Evolutionary conservation across 2,797 vertebrate species (phyloP).

Genomic region (Micrastur ruficollis): DNA sequence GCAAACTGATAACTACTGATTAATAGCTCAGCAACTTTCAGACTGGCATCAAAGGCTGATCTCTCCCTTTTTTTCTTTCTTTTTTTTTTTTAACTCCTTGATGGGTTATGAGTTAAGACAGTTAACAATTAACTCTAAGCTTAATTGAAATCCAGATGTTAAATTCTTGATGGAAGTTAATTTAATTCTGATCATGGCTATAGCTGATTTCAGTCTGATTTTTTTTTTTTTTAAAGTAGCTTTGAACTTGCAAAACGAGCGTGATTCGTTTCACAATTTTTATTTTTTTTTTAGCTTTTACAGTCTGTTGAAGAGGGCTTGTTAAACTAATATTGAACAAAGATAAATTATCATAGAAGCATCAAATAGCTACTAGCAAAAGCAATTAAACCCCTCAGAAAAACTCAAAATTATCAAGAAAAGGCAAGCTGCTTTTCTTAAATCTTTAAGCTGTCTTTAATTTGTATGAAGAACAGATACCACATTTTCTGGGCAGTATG

Average conservation of each 20-base stretch:
- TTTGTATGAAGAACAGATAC: background rate
- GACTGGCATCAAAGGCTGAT: slow-evolving; percentile 55
- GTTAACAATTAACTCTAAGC: slow-evolving; percentile 68
- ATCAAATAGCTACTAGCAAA: background rate
- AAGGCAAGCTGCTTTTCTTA: background rate
- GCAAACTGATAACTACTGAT: slow-evolving; percentile 72
- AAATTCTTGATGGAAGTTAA: slow-evolving; percentile 28
- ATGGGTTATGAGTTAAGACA: slow-evolving; percentile 58
- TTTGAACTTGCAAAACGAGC: slow-evolving; percentile 38
- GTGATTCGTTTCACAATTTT: slow-evolving; percentile 44
- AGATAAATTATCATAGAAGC: background rate
- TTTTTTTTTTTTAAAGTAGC: background rate
- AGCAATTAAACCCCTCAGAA: background rate
- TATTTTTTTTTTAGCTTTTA: background rate
- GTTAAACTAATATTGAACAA: slow-evolving; percentile 40
- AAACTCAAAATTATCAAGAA: background rate
- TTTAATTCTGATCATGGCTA: slow-evolving; percentile 58
- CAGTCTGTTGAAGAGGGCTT: background rate
- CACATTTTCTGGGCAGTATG: background rate
- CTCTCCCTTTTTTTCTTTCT: background rate
- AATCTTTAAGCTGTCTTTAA: background rate
- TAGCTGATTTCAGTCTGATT: slow-evolving; percentile 35
- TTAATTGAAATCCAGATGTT: slow-evolving; percentile 73
- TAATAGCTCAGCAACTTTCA: slow-evolving; percentile 69
- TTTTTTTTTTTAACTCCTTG: slow-evolving; percentile 12